phyloP scores from a whole-genome alignment of 2,797 vertebrate genomes.

The Melanotaenia trifasciata region DNA sequence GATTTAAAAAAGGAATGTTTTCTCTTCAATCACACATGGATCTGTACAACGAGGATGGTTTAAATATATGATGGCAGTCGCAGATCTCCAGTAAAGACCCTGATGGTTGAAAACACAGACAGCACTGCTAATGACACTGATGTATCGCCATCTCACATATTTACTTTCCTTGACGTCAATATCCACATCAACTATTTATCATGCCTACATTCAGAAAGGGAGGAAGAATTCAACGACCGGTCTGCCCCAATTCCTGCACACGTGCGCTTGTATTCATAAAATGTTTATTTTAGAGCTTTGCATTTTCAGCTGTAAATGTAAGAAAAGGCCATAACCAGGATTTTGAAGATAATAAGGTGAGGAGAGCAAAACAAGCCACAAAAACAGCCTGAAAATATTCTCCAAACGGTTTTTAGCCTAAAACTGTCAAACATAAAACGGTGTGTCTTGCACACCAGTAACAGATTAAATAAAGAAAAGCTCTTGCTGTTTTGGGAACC shows the following conservation, averaged over 20 bases:
- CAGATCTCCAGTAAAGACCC: slow-evolving; percentile 7
- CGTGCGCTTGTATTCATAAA: slow-evolving; percentile 2
- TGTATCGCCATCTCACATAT: slow-evolving; percentile 6
- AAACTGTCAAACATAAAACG: background rate
- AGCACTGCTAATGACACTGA: slow-evolving; percentile 25
- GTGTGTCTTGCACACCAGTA: background rate
- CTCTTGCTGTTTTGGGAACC: too few relatives aligned
- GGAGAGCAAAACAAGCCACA: background rate
- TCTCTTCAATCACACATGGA: slow-evolving; percentile 4
- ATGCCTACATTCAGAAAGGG: slow-evolving; percentile 39
- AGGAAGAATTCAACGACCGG: slow-evolving; percentile 25
- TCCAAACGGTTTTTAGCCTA: background rate
- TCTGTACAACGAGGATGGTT: slow-evolving; percentile 31
- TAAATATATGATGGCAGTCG: slow-evolving; percentile 19
- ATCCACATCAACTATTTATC: slow-evolving; percentile 20
- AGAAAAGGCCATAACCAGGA: background rate
- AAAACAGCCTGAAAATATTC: background rate
- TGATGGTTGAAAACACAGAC: slow-evolving; percentile 23
- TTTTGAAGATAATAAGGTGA: slow-evolving; percentile 6
- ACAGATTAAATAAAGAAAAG: too few relatives aligned
- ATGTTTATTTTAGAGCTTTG: slow-evolving; percentile 13
- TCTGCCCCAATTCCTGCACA: background rate
- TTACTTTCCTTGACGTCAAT: slow-evolving; percentile 17
- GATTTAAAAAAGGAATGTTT: background rate
- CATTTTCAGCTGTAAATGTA: slow-evolving; percentile 11